Evolutionary conservation across 2,888 invertebrate species (phyloP), one percentile per base, ranked within the genome.

Genomic region (Patella pellucida): DNA sequence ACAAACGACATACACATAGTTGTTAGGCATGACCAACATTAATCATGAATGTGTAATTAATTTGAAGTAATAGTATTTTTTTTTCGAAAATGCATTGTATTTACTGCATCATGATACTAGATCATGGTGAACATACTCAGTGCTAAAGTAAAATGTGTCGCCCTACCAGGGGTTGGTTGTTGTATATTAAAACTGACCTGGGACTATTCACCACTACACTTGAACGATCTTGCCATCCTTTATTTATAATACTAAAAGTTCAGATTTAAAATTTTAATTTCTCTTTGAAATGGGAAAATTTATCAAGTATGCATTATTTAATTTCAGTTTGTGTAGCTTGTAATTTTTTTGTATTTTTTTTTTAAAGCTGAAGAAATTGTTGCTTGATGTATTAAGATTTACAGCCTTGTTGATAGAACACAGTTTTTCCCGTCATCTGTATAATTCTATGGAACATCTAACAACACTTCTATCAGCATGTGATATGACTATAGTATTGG

Each of bases 391-490:
- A 76, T 92, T 96, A 54, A 94, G 95, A 87, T 96, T 96, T 89
- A 96, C 96, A 69, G 95, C 96, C 0, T 91, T 96, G 81, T 92
- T 96, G 73, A 95, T 96, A 86, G 96, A 96, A 90, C 96, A 96
- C 91, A 96, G 95, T 83, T 96, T 96, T 89, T 95, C 96, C 19
- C 93, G 96, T 74, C 95, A 96, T 91, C 92, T 96, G 81, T 96
- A 96, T 93, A 96, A 95, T 91, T 96, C 96, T 67, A 95, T 96
- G 94, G 96, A 96, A 91, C 95, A 96, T 89, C 92, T 96, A 81
- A 94, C 95, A 72, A 93, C 94, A 56, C 91, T 96, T 81, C 91
- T 96, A 84, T 94, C 94, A 77, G 95, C 95, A 72, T 94, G 94
- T 90, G 95, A 96, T 89, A 95, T 96, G 94, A 94, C 95, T 83